Evolutionary conservation across 2,888 invertebrate genomes (phyloP).

Genomic region (Limnephilus lunatus): DNA sequence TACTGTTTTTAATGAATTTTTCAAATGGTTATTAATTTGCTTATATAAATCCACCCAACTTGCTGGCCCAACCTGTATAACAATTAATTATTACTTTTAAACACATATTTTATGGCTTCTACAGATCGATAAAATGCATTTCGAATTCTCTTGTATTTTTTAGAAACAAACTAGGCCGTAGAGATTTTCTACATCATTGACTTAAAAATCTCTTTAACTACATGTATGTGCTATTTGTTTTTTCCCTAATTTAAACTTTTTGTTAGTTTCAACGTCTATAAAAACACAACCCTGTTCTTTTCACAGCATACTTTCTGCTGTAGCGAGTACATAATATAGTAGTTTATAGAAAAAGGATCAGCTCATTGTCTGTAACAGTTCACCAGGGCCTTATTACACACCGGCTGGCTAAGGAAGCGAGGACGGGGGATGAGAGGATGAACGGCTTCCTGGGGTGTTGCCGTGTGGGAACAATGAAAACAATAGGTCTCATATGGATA

Average conservation of each 20-base stretch:
- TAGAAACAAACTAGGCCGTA: neutral
- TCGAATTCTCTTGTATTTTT: neutral
- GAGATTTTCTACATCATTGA: neutral
- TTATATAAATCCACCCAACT: too few species aligned
- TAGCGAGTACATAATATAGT: neutral
- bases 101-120: neutral
- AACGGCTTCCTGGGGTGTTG: conserved; percentile 31
- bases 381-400: conserved; percentile 22
- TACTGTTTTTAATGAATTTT: too few species aligned
- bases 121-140: neutral
- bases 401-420: conserved; percentile 8
- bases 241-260: neutral
- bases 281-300: neutral
- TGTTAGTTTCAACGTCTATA: neutral
- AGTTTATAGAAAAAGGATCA: neutral
- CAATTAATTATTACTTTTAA: too few species aligned
- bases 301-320: neutral
- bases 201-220: neutral
- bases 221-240: neutral
- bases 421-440: neutral
- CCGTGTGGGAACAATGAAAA: neutral
- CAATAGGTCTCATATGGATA: conserved; percentile 33
- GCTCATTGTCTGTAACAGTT: conserved; percentile 23
- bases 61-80: too few species aligned
- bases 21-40: too few species aligned